These are phyloP conservation scores for Charanyca ferruginea DNA, from an alignment of 2,888 invertebrate species.

Conservation along the genomic window DNA sequence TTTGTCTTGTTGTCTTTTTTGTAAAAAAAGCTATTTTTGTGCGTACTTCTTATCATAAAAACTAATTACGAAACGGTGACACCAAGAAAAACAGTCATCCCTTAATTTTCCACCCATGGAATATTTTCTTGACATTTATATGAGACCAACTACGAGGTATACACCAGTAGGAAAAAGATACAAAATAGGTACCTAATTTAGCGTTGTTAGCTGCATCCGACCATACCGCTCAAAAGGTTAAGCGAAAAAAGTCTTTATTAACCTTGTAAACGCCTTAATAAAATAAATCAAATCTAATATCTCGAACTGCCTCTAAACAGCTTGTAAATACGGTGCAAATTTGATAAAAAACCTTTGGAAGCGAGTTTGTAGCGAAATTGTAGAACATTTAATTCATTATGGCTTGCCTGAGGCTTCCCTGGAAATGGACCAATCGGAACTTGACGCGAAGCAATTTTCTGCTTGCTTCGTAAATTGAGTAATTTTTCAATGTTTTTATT, in stretches of 20 bases:
- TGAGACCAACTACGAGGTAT: too few species aligned
- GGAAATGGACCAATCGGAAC: slow-evolving; percentile 63
- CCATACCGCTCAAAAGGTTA: too few species aligned
- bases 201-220: too few species aligned
- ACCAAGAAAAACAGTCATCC: too few species aligned
- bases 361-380: slow-evolving; percentile 22
- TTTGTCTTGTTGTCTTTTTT: too few species aligned
- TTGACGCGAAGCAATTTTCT: slow-evolving; percentile 53
- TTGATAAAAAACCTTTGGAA: slow-evolving; percentile 30
- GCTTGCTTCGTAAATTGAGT: slow-evolving; percentile 27
- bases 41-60: too few species aligned
- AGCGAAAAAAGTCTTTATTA: slow-evolving; percentile 1
- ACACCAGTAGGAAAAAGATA: too few species aligned
- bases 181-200: too few species aligned
- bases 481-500: slow-evolving; percentile 3
- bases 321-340: slow-evolving; percentile 40
- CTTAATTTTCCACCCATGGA: too few species aligned
- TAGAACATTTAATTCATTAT: slow-evolving; percentile 50
- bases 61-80: too few species aligned
- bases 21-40: too few species aligned
- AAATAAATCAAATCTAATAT: slow-evolving; percentile 1
- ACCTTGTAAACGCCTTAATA: neutral
- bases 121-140: too few species aligned
- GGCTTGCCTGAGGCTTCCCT: slow-evolving; percentile 59
- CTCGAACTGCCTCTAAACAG: neutral